Base-by-base conservation (phyloP, 2,888 invertebrate species). In the Andrena flavipes region DNA sequence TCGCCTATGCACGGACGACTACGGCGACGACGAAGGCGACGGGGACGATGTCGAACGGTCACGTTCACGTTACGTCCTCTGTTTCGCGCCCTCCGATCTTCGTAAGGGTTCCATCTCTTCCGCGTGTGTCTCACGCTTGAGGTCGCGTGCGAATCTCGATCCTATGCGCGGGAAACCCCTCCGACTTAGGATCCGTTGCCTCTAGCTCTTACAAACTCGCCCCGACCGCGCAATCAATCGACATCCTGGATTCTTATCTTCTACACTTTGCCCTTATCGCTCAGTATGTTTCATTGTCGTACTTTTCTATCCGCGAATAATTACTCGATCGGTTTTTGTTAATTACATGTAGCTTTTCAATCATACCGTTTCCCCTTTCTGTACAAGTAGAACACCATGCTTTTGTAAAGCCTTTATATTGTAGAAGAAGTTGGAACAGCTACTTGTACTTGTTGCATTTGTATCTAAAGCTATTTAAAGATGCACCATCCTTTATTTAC, bases 101-200 rank as follows among this genome's bases (percentile, higher is more conserved):
- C 64, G 59, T 51, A 51, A 62, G 26, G 30, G 71, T 71, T n/a
- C 51, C 51, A 67, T 23, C 4, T 20, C 42, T 48, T 54, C 56
- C 69, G 68, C 75, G 78, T 54, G 48, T 51, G 26, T 20, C 33
- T 71, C n/a, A 59, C 65, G 71, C 62, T 51, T 23, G 26, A 64
- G 30, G 59, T 60, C 71, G 75, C 78, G 63, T 73, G 65, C 48
- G 62, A 23, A 8, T 56, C 62, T 51, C 42, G 29, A 69, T 3
- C 35, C n/a, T 56, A 75, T 54, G 73, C 82, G 82, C 84, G 84
- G 84, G 84, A 84, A 84, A 84, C 56, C 8, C 8, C 16, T 51
- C 13, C 54, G 35, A 13, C 23, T 30, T 51, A 20, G 23, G 42
- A 60, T 62, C 48, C 8, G 13, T 20, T 77, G 68, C 26, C 54